Percentiles rank a stretch among this genome's conserved stretches.
Conservation (phyloP, 2,113 vertebrate genomes). For the Gobiocypris rarus region DNA sequence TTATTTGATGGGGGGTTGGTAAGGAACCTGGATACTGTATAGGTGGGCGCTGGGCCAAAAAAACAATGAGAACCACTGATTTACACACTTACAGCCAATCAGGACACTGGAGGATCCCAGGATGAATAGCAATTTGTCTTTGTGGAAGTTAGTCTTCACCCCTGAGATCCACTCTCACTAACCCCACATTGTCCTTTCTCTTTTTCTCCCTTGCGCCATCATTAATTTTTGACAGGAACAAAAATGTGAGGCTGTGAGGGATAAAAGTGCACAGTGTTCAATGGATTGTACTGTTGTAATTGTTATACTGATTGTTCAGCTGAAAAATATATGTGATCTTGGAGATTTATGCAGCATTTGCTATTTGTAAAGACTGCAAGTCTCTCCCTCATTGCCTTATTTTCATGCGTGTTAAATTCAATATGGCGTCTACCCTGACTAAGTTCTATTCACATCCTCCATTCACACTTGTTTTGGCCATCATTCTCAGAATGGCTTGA, state of each 20-base stretch:
- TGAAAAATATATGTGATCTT: neutral
- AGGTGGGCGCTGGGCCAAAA: neutral
- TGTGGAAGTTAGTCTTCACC: constrained; percentile 35
- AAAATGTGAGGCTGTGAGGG: neutral
- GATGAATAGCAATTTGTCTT: constrained; percentile 56
- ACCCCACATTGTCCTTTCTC: neutral
- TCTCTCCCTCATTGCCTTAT: neutral
- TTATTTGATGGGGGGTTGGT: neutral
- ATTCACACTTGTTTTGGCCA: neutral
- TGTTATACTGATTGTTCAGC: neutral
- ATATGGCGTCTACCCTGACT: neutral
- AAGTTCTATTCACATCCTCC: neutral
- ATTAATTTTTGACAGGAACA: neutral
- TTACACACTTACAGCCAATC: constrained; percentile 28
- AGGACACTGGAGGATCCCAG: constrained; percentile 44
- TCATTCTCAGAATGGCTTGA: neutral
- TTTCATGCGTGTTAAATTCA: neutral
- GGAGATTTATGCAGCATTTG: neutral
- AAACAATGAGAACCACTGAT: constrained; percentile 34
- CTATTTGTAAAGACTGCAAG: neutral
- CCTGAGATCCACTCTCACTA: constrained; percentile 33
- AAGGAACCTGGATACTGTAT: neutral
- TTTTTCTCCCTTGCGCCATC: neutral
- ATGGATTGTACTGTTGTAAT: neutral
- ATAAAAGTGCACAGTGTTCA: neutral